Percentiles rank a stretch among this genome's conserved stretches.
Evolutionary conservation across 2,888 invertebrate species (phyloP).

Genomic region (Stenodema calcarata): DNA sequence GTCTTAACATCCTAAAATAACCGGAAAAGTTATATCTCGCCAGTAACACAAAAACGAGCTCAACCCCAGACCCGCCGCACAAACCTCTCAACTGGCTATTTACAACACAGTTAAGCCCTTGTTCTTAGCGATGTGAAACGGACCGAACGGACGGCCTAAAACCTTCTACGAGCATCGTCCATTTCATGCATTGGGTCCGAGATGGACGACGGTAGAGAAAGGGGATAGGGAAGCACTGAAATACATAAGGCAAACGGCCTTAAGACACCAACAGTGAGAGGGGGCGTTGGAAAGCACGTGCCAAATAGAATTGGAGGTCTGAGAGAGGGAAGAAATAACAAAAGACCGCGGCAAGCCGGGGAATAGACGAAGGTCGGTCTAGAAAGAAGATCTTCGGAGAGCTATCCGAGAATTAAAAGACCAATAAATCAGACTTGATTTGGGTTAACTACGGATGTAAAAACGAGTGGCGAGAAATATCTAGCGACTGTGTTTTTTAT

Average conservation of each 20-base stretch:
- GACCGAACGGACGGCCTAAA: not conserved
- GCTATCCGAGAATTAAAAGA: not conserved
- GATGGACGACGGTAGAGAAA: not conserved
- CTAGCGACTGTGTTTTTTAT: not conserved
- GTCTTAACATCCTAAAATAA: not conserved
- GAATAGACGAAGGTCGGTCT: not conserved
- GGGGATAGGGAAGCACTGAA: not conserved
- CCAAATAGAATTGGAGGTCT: not conserved
- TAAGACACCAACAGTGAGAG: not conserved
- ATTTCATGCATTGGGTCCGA: not conserved
- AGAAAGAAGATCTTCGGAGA: not conserved
- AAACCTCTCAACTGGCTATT: conserved; percentile 3
- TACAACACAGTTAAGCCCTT: conserved; percentile 26
- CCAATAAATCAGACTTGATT: not conserved
- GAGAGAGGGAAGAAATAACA: not conserved
- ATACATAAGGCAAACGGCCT: conserved; percentile 5
- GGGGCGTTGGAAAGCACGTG: conserved; percentile 9
- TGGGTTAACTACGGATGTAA: not conserved
- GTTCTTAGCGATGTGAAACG: not conserved
- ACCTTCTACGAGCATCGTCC: not conserved
- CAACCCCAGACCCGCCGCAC: not conserved
- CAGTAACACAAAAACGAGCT: not conserved
- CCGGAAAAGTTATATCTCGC: not conserved
- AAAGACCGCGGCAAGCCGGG: not conserved
- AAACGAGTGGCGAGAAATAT: not conserved